phyloP scores from a whole-genome alignment of 2,888 invertebrate species.

The Himalopsyche japonica region DNA sequence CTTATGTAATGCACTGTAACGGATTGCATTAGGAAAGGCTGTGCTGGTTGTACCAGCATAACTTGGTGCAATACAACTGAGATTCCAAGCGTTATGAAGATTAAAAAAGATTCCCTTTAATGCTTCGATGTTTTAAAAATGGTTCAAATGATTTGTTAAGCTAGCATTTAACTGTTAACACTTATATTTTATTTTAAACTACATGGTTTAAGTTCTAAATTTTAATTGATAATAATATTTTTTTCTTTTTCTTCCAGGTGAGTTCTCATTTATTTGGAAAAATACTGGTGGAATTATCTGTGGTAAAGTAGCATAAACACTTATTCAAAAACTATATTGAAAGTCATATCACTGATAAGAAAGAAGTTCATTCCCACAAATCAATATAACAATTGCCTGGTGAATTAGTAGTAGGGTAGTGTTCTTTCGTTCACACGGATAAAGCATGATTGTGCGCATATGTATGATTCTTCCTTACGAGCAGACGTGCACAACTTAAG shows the following conservation, averaged over 20 bases:
- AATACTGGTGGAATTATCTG: too few species aligned
- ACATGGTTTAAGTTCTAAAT: too few species aligned
- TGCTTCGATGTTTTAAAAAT: background rate
- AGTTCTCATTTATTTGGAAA: background rate
- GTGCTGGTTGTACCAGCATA: background rate
- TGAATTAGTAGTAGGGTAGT: background rate
- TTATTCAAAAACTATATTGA: too few species aligned
- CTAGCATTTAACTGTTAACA: too few species aligned
- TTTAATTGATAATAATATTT: background rate
- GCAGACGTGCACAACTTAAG: too few species aligned
- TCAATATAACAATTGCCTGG: background rate
- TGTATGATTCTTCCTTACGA: background rate
- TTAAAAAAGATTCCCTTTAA: background rate
- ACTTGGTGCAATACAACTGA: background rate
- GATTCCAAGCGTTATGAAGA: background rate
- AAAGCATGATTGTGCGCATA: conserved; percentile 6
- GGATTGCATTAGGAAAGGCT: conserved; percentile 11
- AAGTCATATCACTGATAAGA: too few species aligned
- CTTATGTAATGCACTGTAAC: conserved; percentile 23
- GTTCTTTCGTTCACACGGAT: conserved; percentile 11
- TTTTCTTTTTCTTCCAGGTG: background rate
- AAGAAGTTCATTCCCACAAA: background rate
- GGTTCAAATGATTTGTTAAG: too few species aligned
- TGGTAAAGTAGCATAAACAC: too few species aligned
- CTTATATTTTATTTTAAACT: too few species aligned